A percentile compares a stretch with the other conserved stretches of the same genome.
Evolutionary conservation across 2,888 invertebrate genomes (phyloP).

Genomic region (Drosophila eohydei): DNA sequence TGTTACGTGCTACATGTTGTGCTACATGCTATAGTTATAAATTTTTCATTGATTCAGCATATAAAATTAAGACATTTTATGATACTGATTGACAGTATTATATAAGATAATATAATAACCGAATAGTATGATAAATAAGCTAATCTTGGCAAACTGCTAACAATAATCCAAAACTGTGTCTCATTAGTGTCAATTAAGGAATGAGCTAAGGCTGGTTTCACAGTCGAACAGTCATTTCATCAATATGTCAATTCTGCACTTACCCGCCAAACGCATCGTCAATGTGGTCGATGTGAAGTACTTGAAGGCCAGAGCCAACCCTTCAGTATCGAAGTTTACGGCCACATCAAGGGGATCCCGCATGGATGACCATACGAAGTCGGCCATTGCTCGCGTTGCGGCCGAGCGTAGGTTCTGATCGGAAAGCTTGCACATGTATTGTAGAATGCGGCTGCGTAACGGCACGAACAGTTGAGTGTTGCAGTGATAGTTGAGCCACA

Average conservation of each 20-base stretch:
- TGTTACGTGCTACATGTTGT: no score
- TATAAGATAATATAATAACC: no score
- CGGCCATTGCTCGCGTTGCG: constrained; percentile 96
- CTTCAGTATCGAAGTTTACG: constrained; percentile 94
- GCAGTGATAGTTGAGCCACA: constrained; percentile 96
- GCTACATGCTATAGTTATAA: no score
- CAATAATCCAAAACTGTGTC: no score
- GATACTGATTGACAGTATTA: no score
- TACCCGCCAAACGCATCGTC: constrained; percentile 95
- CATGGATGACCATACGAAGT: constrained; percentile 98
- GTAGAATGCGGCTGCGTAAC: constrained; percentile 92
- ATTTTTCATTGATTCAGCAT: no score
- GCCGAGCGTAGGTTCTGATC: constrained; percentile 96
- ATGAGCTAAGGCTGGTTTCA: not conserved
- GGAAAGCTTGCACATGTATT: constrained; percentile 96
- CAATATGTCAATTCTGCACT: constrained; percentile 16
- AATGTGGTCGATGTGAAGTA: constrained; percentile 97
- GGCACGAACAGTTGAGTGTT: constrained; percentile 95
- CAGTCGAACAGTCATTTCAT: no score
- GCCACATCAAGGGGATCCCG: constrained; percentile 96
- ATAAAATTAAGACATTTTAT: no score
- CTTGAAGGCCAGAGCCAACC: constrained; percentile 96
- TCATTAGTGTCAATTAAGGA: no score
- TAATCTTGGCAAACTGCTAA: no score
- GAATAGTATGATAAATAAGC: no score